Percentiles rank a stretch among this genome's conserved stretches.
Conservation (phyloP, 1,140 invertebrate species). For the Drosophila ohnishii region DNA sequence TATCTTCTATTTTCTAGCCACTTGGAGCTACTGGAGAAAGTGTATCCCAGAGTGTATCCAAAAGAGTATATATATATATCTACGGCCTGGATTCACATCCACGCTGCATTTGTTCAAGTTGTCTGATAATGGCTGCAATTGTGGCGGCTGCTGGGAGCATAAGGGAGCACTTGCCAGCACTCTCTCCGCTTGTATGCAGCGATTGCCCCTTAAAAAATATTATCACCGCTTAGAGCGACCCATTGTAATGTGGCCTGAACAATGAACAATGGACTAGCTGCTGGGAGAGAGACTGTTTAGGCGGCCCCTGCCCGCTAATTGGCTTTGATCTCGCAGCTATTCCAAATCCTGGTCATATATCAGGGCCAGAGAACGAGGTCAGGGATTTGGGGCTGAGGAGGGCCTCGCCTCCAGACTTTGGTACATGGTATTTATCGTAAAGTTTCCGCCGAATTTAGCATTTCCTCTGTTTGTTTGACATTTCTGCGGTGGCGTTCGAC, state of each 20-base stretch:
- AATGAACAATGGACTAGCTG: slow-evolving; percentile 66
- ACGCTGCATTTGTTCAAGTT: slow-evolving; percentile 38
- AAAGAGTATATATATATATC: background rate
- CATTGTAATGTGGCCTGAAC: slow-evolving; percentile 30
- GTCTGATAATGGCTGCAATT: slow-evolving; percentile 43
- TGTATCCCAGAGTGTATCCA: slow-evolving; percentile 5
- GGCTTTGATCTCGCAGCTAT: slow-evolving; percentile 39
- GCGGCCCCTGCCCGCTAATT: slow-evolving; percentile 52
- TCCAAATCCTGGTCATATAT: slow-evolving; percentile 29
- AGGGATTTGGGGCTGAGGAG: slow-evolving; percentile 9
- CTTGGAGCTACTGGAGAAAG: slow-evolving; percentile 16
- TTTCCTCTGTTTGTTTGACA: slow-evolving; percentile 68
- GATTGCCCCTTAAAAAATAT: slow-evolving; percentile 36
- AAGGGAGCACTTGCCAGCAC: slow-evolving; percentile 18
- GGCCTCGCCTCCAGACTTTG: background rate
- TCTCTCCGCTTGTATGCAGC: slow-evolving; percentile 18
- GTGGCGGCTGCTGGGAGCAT: slow-evolving; percentile 13
- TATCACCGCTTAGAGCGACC: slow-evolving; percentile 37
- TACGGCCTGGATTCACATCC: slow-evolving; percentile 28
- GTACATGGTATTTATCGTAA: slow-evolving; percentile 34
- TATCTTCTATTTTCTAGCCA: slow-evolving; percentile 38
- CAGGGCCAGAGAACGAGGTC: slow-evolving; percentile 24
- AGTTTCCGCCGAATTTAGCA: slow-evolving; percentile 56
- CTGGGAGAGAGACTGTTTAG: slow-evolving; percentile 23
- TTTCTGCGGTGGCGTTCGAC: slow-evolving; percentile 44